phyloP scores from a whole-genome alignment of 1,140 invertebrate species.

The Mya arenaria region DNA sequence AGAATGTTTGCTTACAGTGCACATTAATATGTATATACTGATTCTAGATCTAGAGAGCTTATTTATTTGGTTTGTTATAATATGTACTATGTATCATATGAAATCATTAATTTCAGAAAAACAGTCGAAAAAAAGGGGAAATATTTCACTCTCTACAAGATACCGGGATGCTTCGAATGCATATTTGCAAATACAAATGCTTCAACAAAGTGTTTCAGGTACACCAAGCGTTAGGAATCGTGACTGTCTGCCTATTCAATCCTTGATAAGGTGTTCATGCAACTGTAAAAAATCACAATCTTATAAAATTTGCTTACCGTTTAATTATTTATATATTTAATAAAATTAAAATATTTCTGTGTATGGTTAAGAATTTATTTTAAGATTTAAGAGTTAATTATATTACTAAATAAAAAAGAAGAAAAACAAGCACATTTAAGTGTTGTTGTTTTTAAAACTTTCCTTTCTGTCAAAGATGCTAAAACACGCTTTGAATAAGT shows the following conservation, averaged over 20 bases:
- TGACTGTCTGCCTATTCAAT: not conserved
- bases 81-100: slow-evolving; percentile 4
- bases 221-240: not conserved
- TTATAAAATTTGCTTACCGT: not conserved
- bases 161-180: slow-evolving; percentile 67
- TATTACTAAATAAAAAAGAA: too few species aligned
- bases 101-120: slow-evolving; percentile 24
- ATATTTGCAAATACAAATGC: slow-evolving; percentile 50
- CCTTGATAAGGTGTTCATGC: not conserved
- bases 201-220: slow-evolving; percentile 61
- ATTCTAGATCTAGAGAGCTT: not conserved
- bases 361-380: not conserved
- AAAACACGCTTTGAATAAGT: too few species aligned
- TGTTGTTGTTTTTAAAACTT: too few species aligned
- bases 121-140: slow-evolving; percentile 30
- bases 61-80: not conserved
- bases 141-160: slow-evolving; percentile 63
- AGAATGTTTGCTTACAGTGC: not conserved
- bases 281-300: not conserved
- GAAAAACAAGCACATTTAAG: too few species aligned
- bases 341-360: not conserved
- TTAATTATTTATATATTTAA: not conserved
- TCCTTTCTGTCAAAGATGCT: too few species aligned
- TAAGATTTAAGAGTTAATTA: not conserved
- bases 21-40: not conserved